phyloP scores from a whole-genome alignment of 2,888 invertebrate genomes.

The Oxycera nigricornis region DNA sequence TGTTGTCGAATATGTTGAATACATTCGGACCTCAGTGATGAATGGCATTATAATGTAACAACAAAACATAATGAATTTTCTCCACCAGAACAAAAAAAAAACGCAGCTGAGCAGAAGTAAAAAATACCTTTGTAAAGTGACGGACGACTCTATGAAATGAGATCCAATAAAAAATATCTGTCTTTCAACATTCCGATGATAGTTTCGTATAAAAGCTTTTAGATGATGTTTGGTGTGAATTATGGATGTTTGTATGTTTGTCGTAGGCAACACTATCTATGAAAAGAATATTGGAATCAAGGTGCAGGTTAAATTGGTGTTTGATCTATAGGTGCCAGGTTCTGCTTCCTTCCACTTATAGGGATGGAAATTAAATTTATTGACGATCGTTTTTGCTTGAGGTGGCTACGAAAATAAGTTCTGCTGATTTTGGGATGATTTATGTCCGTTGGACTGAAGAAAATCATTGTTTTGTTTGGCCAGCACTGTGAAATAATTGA shows the following conservation, averaged over 20 bases:
- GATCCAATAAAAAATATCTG: not conserved
- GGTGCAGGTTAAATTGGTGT: not conserved
- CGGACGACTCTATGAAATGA: not conserved
- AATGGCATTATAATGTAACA: slow-evolving; percentile 30
- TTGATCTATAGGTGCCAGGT: slow-evolving; percentile 13
- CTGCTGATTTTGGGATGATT: not conserved
- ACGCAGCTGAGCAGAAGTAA: not conserved
- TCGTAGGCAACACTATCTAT: not conserved
- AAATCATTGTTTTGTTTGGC: not conserved
- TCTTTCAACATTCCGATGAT: slow-evolving; percentile 21
- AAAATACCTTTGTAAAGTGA: not conserved
- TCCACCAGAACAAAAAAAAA: not conserved
- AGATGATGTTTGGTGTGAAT: slow-evolving; percentile 23
- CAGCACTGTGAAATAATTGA: not conserved
- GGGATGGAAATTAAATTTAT: not conserved
- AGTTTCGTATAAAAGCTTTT: not conserved
- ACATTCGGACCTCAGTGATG: slow-evolving; percentile 19
- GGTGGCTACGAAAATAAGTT: too few relatives aligned
- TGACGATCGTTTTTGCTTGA: not conserved
- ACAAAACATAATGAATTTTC: slow-evolving; percentile 1
- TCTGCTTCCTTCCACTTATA: slow-evolving; percentile 1
- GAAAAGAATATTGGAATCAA: not conserved
- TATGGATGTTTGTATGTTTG: not conserved
- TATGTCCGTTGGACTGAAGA: not conserved
- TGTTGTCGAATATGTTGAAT: slow-evolving; percentile 4